phyloP scores from a whole-genome alignment of 30 jellyfish, hydroid and myxozoan species.

The Euphysa ruthae region DNA sequence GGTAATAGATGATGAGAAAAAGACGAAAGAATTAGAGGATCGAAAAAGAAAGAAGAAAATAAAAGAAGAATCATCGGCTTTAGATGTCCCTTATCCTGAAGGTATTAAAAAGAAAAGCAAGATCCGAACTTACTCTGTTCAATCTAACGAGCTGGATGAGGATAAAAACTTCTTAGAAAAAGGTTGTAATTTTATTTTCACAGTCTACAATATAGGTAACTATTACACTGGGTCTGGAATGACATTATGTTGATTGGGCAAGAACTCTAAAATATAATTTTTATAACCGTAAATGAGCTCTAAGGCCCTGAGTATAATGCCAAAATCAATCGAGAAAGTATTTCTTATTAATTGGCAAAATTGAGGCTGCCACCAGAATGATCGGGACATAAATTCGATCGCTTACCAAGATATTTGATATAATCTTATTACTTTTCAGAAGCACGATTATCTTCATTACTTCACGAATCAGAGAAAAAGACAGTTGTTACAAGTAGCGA shows the following conservation, averaged over 20 bases:
- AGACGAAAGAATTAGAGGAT: conserved; percentile 81
- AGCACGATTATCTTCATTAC: conserved; percentile 55
- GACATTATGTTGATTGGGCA: too few relatives aligned
- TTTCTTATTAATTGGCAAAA: too few relatives aligned
- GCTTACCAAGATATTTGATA: too few relatives aligned
- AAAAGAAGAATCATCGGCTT: conserved; percentile 1
- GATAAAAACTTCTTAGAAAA: conserved; percentile 56
- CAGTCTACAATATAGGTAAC: too few relatives aligned
- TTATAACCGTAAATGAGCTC: too few relatives aligned
- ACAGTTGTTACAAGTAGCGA: conserved; percentile 89
- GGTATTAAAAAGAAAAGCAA: conserved; percentile 69
- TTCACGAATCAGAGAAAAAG: conserved; percentile 68
- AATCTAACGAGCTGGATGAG: conserved; percentile 79
- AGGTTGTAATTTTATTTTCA: conserved; percentile 44
- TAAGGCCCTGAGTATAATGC: too few relatives aligned
- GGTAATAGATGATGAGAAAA: conserved; percentile 98
- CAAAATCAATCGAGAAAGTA: too few relatives aligned
- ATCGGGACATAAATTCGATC: too few relatives aligned
- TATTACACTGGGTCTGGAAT: too few relatives aligned
- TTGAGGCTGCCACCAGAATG: too few relatives aligned
- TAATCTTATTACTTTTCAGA: too few relatives aligned
- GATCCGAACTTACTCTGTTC: conserved; percentile 36
- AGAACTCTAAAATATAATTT: too few relatives aligned
- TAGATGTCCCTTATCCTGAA: conserved; percentile 79
- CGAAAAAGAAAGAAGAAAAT: conserved; percentile 57